Evolutionary conservation across 2,797 vertebrate genomes (phyloP).

Genomic region (Dendrocincla tyrannina): DNA sequence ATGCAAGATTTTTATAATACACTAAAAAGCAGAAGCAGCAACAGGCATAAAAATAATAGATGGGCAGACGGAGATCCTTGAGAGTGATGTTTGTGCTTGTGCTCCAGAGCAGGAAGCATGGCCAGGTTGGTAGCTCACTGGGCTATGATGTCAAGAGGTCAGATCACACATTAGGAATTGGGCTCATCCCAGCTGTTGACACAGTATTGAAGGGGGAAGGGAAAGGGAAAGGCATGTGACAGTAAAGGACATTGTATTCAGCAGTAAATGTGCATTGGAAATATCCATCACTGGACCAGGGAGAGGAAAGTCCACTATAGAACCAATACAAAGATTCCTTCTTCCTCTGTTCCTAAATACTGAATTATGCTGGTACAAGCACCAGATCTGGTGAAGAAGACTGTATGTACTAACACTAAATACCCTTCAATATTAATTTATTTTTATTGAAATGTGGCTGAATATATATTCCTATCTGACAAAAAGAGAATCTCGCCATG

Average conservation of each 20-base stretch:
- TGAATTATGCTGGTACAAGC: not conserved
- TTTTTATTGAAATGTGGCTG: not conserved
- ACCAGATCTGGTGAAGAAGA: not conserved
- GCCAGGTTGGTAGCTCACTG: slow-evolving; percentile 36
- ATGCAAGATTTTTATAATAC: not conserved
- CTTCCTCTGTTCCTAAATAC: not conserved
- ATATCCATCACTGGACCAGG: not conserved
- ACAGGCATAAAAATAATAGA: not conserved
- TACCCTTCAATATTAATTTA: not conserved
- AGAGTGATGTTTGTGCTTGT: not conserved
- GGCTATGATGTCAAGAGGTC: slow-evolving; percentile 62
- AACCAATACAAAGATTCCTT: not conserved
- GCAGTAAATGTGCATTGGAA: not conserved
- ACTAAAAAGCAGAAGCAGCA: not conserved
- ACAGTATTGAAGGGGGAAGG: not conserved
- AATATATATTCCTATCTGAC: not conserved
- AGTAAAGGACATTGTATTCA: not conserved
- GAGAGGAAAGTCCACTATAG: not conserved
- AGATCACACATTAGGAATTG: slow-evolving; percentile 55
- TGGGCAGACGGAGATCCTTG: not conserved
- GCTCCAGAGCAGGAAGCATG: slow-evolving; percentile 3
- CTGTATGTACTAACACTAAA: not conserved
- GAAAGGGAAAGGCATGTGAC: slow-evolving; percentile 8
- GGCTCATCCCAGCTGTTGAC: slow-evolving; percentile 47
- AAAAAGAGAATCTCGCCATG: not conserved